Evolutionary conservation across 1,140 invertebrate genomes (phyloP).

Genomic region (Homalodisca vitripennis): DNA sequence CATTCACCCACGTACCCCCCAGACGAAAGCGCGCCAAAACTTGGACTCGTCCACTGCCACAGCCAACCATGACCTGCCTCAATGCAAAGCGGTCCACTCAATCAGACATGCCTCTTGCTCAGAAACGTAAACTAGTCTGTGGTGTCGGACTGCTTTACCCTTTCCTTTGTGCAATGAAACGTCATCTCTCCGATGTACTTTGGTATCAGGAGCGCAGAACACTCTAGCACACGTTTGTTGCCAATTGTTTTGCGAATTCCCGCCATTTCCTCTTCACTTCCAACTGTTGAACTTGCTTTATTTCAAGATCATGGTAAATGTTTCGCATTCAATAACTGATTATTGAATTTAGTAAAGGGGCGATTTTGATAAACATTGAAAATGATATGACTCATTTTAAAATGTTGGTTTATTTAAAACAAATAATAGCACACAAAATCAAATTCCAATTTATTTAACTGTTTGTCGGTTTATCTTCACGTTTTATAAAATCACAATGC

Average conservation of each 20-base stretch:
- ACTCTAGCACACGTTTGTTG: background rate
- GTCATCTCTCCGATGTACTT: conserved; percentile 24
- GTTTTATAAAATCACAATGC: too few species aligned
- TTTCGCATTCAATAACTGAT: too few species aligned
- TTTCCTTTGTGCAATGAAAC: conserved; percentile 5
- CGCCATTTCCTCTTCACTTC: background rate
- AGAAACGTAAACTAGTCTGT: background rate
- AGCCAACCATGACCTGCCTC: conserved; percentile 22
- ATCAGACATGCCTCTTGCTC: background rate
- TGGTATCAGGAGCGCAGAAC: conserved; percentile 20
- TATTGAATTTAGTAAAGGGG: too few species aligned
- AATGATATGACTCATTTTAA: too few species aligned
- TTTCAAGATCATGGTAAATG: too few species aligned
- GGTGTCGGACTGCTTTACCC: conserved; percentile 2
- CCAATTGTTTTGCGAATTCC: background rate
- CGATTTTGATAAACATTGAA: too few species aligned
- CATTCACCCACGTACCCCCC: background rate
- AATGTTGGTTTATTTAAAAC: too few species aligned
- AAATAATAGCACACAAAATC: too few species aligned
- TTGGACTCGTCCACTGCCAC: conserved; percentile 6
- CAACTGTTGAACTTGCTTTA: too few species aligned
- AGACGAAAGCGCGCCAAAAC: conserved; percentile 15
- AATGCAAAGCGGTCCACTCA: background rate
- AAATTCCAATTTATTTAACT: too few species aligned
- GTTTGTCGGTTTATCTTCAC: too few species aligned